Percentiles rank a stretch among this genome's conserved stretches.
phyloP scores from a whole-genome alignment of 2,113 vertebrate genomes.

The Psilopsiagon aymara region DNA sequence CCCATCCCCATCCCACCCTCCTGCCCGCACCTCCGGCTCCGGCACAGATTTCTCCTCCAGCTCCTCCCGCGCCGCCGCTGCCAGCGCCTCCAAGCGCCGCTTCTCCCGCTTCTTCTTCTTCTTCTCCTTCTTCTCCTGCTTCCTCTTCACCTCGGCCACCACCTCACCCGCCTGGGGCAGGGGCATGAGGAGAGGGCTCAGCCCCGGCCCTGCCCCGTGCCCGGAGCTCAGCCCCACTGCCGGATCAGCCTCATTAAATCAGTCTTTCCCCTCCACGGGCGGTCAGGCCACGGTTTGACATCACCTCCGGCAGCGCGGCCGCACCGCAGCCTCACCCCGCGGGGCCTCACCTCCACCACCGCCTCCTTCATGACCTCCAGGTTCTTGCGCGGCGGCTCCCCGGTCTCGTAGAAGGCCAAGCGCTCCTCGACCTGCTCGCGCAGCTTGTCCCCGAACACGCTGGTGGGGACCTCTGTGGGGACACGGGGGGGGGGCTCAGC shows the following conservation, averaged over 20 bases:
- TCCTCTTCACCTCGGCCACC: conserved; percentile 83
- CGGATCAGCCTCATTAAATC: conserved; percentile 99
- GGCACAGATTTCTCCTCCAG: not conserved
- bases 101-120: conserved; percentile 87
- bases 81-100: conserved; percentile 76
- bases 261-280: conserved; percentile 81
- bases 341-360: conserved; percentile 78
- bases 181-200: too few relatives aligned
- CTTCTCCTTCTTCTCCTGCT: conserved; percentile 87
- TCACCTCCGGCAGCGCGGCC: conserved; percentile 76
- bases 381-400: conserved; percentile 90
- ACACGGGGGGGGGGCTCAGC: not conserved
- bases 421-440: conserved; percentile 94
- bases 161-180: conserved; percentile 81
- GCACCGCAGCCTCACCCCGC: not conserved
- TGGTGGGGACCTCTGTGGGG: conserved; percentile 86
- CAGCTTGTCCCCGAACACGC: conserved; percentile 92
- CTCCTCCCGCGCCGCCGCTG: conserved; percentile 4
- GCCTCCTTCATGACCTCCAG: conserved; percentile 95
- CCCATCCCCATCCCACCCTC: not conserved
- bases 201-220: too few relatives aligned
- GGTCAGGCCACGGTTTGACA: conserved; percentile 80
- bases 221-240: accelerated
- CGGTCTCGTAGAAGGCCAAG: conserved; percentile 91
- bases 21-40: conserved; percentile 43